phyloP scores from a whole-genome alignment of 2,113 vertebrate species.

The Pipra filicauda region DNA sequence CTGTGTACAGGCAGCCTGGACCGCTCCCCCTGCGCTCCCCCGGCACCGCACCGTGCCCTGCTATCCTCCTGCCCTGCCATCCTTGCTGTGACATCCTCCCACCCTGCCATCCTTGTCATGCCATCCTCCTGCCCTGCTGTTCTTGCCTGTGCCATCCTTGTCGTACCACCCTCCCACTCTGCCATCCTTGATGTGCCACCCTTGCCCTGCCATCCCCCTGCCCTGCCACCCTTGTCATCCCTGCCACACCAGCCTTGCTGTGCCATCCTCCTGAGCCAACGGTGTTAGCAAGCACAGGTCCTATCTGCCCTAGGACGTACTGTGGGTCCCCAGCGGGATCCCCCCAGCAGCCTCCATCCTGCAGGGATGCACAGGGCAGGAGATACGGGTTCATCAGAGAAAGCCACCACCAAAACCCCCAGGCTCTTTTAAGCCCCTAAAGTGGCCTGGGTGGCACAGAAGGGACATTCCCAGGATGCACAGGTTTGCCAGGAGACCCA shows the following conservation, averaged over 20 bases:
- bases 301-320: fast-evolving
- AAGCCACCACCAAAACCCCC: neutral
- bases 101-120: neutral
- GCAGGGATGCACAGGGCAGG: neutral
- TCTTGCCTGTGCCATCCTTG: neutral
- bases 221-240: neutral
- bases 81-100: neutral
- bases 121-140: neutral
- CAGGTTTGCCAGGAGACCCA: neutral
- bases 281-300: neutral
- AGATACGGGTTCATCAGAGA: neutral
- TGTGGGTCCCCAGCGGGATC: fast-evolving
- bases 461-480: neutral
- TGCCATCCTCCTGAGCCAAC: neutral
- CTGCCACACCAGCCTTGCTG: neutral
- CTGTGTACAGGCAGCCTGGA: constrained; percentile 26
- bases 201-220: neutral
- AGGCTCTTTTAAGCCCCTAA: neutral
- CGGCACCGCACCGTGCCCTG: neutral
- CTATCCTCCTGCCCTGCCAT: neutral
- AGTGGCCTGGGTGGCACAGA: neutral
- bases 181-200: neutral
- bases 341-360: neutral
- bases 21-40: neutral
- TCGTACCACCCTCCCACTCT: neutral